Evolutionary conservation across 2,113 vertebrate species (phyloP).

Genomic region (Conger conger): DNA sequence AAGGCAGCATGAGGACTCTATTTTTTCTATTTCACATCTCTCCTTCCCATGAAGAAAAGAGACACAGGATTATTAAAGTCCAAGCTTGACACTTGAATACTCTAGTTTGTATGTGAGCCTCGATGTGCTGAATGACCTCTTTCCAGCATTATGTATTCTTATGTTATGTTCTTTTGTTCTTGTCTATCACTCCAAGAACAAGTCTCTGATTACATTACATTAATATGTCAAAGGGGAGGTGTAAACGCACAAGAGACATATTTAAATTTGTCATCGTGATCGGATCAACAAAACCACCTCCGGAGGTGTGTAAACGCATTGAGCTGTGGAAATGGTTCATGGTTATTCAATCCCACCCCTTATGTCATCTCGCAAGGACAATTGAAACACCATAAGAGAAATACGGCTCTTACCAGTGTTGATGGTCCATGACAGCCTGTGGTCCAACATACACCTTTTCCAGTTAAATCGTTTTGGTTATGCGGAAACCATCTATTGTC

Average conservation of each 20-base stretch:
- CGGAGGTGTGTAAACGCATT: neutral
- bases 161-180: too few species aligned
- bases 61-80: too few species aligned
- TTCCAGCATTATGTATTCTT: too few species aligned
- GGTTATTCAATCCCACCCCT: neutral
- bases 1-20: conserved; percentile 39
- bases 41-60: neutral
- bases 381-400: neutral
- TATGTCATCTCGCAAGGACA: neutral
- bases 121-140: too few species aligned
- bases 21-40: conserved; percentile 3
- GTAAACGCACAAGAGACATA: neutral
- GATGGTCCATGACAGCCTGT: neutral
- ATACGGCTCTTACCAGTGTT: neutral
- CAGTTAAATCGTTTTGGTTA: too few species aligned
- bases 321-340: neutral
- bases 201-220: neutral
- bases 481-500: too few species aligned
- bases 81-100: too few species aligned
- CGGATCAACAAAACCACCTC: neutral
- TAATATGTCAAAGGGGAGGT: neutral
- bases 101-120: too few species aligned
- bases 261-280: neutral
- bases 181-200: neutral
- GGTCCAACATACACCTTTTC: neutral